Conservation (phyloP, 2,888 invertebrate genomes). For the Callimorpha dominula region DNA sequence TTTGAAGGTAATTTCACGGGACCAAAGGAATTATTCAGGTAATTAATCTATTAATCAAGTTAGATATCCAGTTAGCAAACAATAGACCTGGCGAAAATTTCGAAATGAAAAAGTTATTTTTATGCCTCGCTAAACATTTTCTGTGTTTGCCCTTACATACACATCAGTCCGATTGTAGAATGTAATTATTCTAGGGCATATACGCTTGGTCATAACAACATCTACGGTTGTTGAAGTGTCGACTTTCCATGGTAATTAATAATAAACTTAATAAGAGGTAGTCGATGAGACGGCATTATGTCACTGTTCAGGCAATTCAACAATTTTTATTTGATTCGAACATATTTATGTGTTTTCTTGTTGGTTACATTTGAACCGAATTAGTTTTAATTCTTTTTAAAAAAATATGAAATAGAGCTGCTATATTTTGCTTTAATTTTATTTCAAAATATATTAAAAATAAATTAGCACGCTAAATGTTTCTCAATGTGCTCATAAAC, state of each 20-base stretch:
- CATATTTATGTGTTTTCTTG: no score
- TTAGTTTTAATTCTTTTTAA: neutral
- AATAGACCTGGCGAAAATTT: constrained; percentile 56
- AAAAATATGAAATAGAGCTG: neutral
- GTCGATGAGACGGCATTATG: constrained; percentile 26
- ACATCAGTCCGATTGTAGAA: constrained; percentile 29
- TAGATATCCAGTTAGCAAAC: constrained; percentile 66
- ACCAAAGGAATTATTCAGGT: constrained; percentile 61
- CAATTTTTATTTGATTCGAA: neutral
- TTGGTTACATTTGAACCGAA: neutral
- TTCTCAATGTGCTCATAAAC: no score
- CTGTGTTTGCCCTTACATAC: constrained; percentile 27
- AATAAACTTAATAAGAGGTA: constrained; percentile 19
- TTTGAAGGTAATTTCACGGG: constrained; percentile 64
- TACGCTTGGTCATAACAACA: constrained; percentile 9
- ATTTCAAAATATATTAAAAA: no score
- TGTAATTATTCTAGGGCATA: constrained; percentile 28
- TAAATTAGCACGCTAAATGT: no score
- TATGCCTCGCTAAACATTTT: constrained; percentile 48
- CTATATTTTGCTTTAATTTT: no score
- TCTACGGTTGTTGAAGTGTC: neutral
- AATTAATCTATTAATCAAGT: constrained; percentile 72
- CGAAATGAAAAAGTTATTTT: constrained; percentile 54
- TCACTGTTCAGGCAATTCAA: constrained; percentile 8
- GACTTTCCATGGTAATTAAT: constrained; percentile 38